Evolutionary conservation across 1,140 invertebrate genomes (phyloP), one percentile per base, ranked within the genome.

Genomic region (Hylaeus anthracinus): DNA sequence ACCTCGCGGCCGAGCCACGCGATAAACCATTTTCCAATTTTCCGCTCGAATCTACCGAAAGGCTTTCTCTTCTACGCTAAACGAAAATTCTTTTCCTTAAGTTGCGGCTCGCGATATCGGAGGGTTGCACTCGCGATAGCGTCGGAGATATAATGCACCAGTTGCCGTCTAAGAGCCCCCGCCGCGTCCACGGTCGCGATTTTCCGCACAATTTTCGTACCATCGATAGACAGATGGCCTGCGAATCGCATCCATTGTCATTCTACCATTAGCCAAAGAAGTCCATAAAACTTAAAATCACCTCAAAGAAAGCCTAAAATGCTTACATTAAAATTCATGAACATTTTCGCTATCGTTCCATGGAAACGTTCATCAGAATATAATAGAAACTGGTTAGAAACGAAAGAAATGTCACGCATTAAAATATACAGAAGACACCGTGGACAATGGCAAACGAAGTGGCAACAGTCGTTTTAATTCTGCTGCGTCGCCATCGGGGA

Each of bases 201-300:
- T 86, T 86, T 86, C 85, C 85, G 74, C 83, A 60, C 70, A 83
- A 86, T 86, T 86, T 86, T 86, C 70, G 78, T 70, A 66, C 41
- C 84, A 75, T 12, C 63, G 15, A 53, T 65, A 79, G 83, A 86
- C 84, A 85, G 79, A 82, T 85, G 84, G 83, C 71, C 71, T 65
- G 76, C 84, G 79, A 79, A 78, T 86, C 79, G 67, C 81, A 81
- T 84, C 83, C 39, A 85, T 85, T 72, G 79, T 78, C 74, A 56
- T 55, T 73, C 74, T 58, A 86, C 79, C 72, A 85, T 86, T 14
- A 3, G 56, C 10, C n/a, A 6, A 10, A 8, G 26, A 26, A 37
- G 15, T 61, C 6, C 43, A 5, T 61, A 43, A 78, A 71, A 78
- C 61, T 78, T 61, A 61, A 71, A 63, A 26, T 56, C 56, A 43